Evolutionary conservation across 2,888 invertebrate genomes (phyloP), one percentile per base, ranked within the genome.

Genomic region (Drosophila meridionalis): DNA sequence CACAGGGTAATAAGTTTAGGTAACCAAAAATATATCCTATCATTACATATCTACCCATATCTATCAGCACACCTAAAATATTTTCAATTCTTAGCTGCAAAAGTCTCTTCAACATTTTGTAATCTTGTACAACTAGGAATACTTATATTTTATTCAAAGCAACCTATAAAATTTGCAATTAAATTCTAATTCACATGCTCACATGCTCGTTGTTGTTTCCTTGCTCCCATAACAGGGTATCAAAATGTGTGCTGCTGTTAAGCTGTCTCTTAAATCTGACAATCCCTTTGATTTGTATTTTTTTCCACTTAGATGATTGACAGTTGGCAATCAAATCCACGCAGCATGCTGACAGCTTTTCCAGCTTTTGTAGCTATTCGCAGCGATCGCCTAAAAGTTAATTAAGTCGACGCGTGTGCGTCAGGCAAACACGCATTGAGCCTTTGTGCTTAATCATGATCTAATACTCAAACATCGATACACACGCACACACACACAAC

Each of bases 371-470:
- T 4, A 11, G 43, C 40, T 9, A 34, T 28, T 28, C 9, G 12
- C 42, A 56, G 53, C 48, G 67, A 76, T 78, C 68, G 32, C 36
- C 55, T 48, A 56, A 69, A 79, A 73, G 73, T 76, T 79, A 80
- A 79, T 79, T 79, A 80, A 79, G 48, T 68, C 52, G 36, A 42
- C 43, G 28, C n/a, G 45, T 57, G 65, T 72, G 63, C 57, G 60
- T n/a, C 43, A 38, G 47, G 36, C 69, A 73, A 76, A 76, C 69
- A 78, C 50, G 55, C 57, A 60, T 45, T 50, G 62, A 64, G 68
- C 53, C 66, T 63, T 78, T 75, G 61, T 64, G 42, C 42, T 67
- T 42, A 45, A 34, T 38, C 52, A 60, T 81, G 80, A 81, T 81
- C 78, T 73, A 67, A 78, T 69, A 71, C 66, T 53, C 60, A 78